Evolutionary conservation across 2,797 vertebrate species (phyloP).

Genomic region (Erethizon dorsatum): DNA sequence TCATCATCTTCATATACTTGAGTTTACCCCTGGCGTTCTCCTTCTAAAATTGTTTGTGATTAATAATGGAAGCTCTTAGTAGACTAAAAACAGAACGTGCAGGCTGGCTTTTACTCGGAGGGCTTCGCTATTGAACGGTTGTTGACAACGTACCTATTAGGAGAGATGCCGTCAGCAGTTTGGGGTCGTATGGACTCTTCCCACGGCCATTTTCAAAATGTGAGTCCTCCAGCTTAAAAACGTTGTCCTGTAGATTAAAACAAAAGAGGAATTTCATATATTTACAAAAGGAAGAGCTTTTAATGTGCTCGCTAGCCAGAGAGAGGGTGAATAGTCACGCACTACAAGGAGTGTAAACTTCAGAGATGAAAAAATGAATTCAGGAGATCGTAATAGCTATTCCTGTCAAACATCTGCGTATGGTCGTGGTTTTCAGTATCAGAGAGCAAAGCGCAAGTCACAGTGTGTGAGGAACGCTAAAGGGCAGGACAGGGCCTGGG

Average conservation of each 20-base stretch:
- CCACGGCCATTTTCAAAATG: slow-evolving; percentile 97
- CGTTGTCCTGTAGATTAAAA: slow-evolving; percentile 92
- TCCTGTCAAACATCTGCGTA: neutral
- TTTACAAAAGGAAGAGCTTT: slow-evolving; percentile 60
- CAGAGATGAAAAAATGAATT: neutral
- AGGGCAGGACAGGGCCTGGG: neutral
- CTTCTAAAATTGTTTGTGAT: slow-evolving; percentile 19
- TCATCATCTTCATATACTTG: slow-evolving; percentile 50
- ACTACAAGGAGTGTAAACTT: neutral
- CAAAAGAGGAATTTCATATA: slow-evolving; percentile 68
- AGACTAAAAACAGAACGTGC: slow-evolving; percentile 2
- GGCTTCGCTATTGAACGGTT: slow-evolving; percentile 36
- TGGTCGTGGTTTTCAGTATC: neutral
- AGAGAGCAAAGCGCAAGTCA: neutral
- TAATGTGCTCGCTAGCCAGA: slow-evolving; percentile 20
- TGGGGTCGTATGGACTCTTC: slow-evolving; percentile 99
- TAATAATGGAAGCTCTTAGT: neutral
- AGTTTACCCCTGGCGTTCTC: slow-evolving; percentile 27
- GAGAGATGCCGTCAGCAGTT: slow-evolving; percentile 96
- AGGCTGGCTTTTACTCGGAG: neutral
- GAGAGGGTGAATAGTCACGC: neutral
- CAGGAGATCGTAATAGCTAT: neutral
- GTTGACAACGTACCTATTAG: slow-evolving; percentile 93
- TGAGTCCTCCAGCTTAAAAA: slow-evolving; percentile 94
- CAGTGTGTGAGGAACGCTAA: neutral